A percentile compares a stretch with the other conserved stretches of the same genome.
Conservation (phyloP, 2,113 vertebrate genomes). For the Cyprinodon brontotheroides region DNA sequence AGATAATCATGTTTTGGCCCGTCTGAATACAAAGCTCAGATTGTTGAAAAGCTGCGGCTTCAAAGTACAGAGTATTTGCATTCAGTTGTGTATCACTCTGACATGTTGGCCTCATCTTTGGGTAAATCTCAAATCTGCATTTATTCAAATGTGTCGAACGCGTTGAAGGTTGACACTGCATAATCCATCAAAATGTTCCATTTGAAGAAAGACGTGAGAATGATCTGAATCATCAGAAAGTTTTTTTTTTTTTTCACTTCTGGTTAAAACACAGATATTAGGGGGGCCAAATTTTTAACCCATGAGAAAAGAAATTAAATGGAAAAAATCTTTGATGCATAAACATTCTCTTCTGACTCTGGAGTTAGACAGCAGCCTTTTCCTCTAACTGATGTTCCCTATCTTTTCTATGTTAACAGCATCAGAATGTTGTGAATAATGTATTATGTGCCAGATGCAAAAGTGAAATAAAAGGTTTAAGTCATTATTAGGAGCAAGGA, state of each 20-base stretch:
- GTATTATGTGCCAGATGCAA: constrained; percentile 5
- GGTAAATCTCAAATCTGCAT: constrained; percentile 72
- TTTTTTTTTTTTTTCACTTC: constrained; percentile 34
- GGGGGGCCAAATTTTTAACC: constrained; percentile 29
- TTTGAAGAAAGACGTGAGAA: constrained; percentile 62
- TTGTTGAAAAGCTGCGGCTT: constrained; percentile 29
- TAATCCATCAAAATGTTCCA: constrained; percentile 74
- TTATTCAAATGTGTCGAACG: constrained; percentile 69
- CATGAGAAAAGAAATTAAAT: constrained; percentile 11
- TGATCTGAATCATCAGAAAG: constrained; percentile 67
- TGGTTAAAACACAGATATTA: constrained; percentile 30
- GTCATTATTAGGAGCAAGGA: not conserved
- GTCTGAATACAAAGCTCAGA: constrained; percentile 8
- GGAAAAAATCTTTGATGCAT: constrained; percentile 16
- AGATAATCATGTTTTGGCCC: constrained; percentile 23
- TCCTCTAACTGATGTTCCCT: constrained; percentile 10
- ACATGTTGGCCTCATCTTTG: constrained; percentile 67
- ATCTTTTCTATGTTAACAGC: constrained; percentile 4
- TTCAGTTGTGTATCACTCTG: constrained; percentile 71
- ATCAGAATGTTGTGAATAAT: constrained; percentile 20
- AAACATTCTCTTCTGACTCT: constrained; percentile 1
- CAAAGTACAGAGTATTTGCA: constrained; percentile 58
- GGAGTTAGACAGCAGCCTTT: constrained; percentile 5
- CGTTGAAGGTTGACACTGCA: constrained; percentile 64
- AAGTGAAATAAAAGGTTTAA: constrained; percentile 1